Base-by-base conservation (phyloP, 1,140 invertebrate genomes). In the Conus ventricosus region DNA sequence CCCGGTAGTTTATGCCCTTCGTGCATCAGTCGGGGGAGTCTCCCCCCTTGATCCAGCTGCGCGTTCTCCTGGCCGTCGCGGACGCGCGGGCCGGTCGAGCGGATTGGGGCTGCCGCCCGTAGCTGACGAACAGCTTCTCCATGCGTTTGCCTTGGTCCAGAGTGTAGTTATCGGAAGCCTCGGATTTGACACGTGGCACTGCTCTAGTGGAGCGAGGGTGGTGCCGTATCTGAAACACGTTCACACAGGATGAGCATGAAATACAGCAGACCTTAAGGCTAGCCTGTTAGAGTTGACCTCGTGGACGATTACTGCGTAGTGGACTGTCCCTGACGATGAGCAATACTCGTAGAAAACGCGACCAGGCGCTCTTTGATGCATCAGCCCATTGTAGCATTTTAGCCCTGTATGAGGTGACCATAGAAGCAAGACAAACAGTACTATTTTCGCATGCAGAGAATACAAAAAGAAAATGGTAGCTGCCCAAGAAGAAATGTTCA, bases 181-280 rank as follows among this genome's bases (percentile, higher is more conserved):
- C 94, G 51, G 89, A 87, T 88, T 94, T 94, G 5, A 95, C 94
- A n/a, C 93, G 88, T 0, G 94, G 94, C 20, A 88, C 93, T 53
- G 85, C 84, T 76, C 93, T 88, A 53, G 91, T 91, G 57, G 93
- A 93, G 25, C 53, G 82, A 51, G 93, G 20, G 87, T 89, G 84
- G 88, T 87, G 17, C 92, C 93, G 88, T 95, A 94, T 27, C 90
- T 91, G 53, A n/a, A 27, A 39, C 23, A 39, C 39, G 39, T 75
- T 63, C 11, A n/a, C 8, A n/a, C 20, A 75, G 8, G 71, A n/a
- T 75, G n/a, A n/a, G 7, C 20, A 23, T n/a, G 1, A n/a, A n/a
- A n/a, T 1, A 75, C n/a, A 20, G 15, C 71, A 75, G 71, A 39
- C 39, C 39, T 39, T 39, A 39, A 39, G 39, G 39, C 39, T 39